These are phyloP conservation scores for Merops nubicus DNA, from an alignment of 2,113 vertebrate genomes.

Conservation along the genomic window DNA sequence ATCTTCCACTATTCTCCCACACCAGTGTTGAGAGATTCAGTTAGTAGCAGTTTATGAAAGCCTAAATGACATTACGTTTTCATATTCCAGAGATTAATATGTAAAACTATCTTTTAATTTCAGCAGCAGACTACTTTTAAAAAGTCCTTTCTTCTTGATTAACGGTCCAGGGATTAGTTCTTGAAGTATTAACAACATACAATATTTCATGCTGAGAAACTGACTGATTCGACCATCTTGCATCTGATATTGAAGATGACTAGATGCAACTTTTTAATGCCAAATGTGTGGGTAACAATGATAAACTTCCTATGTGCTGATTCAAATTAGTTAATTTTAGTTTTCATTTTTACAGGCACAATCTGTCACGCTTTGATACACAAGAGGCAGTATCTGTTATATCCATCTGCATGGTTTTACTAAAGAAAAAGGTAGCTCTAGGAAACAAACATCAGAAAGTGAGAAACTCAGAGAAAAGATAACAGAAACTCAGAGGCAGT, in stretches of 20 bases:
- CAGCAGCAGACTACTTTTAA: constrained; percentile 11
- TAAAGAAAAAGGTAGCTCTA: constrained; percentile 48
- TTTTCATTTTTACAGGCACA: constrained; percentile 62
- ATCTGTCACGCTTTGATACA: constrained; percentile 51
- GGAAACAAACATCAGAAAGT: constrained; percentile 53
- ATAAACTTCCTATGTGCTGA: constrained; percentile 37
- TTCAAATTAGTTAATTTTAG: constrained; percentile 49
- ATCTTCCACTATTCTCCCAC: background rate
- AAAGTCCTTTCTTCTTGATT: background rate
- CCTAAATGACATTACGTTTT: background rate
- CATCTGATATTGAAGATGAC: constrained; percentile 22
- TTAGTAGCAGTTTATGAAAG: background rate
- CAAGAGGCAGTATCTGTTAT: constrained; percentile 44
- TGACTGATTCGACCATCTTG: constrained; percentile 16
- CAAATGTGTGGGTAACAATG: constrained; percentile 45
- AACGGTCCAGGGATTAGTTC: background rate
- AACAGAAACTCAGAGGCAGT: background rate
- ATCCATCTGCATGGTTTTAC: constrained; percentile 30
- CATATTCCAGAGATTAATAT: constrained; percentile 12
- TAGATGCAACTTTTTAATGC: constrained; percentile 40
- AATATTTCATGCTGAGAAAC: background rate
- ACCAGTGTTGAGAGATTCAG: background rate
- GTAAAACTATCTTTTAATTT: background rate
- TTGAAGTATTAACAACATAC: background rate
- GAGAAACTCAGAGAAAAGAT: constrained; percentile 39